A percentile compares a stretch with the other conserved stretches of the same genome.
phyloP scores from a whole-genome alignment of 2,797 vertebrate genomes.

The Thalassophryne amazonica region DNA sequence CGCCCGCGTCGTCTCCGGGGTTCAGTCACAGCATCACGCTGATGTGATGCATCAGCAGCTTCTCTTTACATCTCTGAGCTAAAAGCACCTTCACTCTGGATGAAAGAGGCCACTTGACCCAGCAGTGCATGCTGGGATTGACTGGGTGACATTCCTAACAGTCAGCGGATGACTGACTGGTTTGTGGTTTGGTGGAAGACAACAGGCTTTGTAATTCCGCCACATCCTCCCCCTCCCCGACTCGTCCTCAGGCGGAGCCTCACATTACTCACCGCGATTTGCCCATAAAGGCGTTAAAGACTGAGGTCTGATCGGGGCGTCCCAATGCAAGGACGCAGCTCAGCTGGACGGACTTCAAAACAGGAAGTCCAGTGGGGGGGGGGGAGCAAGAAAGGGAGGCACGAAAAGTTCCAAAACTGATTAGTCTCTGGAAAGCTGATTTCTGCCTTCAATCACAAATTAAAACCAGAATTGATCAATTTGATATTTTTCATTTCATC shows the following conservation, averaged over 20 bases:
- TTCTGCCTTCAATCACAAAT: too few species aligned
- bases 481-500: too few species aligned
- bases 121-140: conserved; percentile 32
- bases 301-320: conserved; percentile 50
- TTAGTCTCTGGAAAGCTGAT: too few species aligned
- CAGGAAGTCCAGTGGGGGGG: neutral
- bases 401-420: too few species aligned
- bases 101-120: conserved; percentile 22
- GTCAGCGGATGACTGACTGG: neutral
- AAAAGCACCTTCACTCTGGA: conserved; percentile 29
- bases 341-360: conserved; percentile 38
- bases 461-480: too few species aligned
- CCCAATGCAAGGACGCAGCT: conserved; percentile 35
- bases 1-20: neutral
- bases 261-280: conserved; percentile 48
- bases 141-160: conserved; percentile 23
- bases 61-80: conserved; percentile 2
- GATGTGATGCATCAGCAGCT: conserved; percentile 1
- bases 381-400: neutral
- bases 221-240: neutral
- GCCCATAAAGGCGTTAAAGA: conserved; percentile 59
- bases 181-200: conserved; percentile 35
- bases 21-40: conserved; percentile 4
- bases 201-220: conserved; percentile 54
- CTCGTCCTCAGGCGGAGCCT: conserved; percentile 29